Percentiles rank a stretch among this genome's conserved stretches.
Evolutionary conservation across 2,888 invertebrate genomes (phyloP).

Genomic region (Sarcophaga caerulescens): DNA sequence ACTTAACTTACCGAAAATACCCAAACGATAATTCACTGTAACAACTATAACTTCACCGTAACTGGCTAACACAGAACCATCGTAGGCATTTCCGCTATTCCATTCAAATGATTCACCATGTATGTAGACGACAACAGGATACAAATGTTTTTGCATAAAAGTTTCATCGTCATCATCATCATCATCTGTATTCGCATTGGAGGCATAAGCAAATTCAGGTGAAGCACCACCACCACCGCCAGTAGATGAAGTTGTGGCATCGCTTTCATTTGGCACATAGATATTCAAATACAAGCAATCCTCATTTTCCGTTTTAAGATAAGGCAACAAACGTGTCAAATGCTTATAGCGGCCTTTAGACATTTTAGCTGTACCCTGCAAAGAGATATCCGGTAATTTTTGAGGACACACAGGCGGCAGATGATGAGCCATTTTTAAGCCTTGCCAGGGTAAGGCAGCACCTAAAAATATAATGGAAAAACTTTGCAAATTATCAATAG

Average conservation of each 20-base stretch:
- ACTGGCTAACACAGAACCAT: slow-evolving; percentile 95
- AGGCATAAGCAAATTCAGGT: slow-evolving; percentile 29
- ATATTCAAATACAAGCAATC: slow-evolving; percentile 97
- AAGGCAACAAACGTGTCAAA: slow-evolving; percentile 87
- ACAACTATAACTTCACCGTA: slow-evolving; percentile 94
- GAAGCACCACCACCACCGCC: not conserved
- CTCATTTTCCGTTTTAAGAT: slow-evolving; percentile 87
- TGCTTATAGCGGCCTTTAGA: slow-evolving; percentile 87
- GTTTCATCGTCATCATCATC: slow-evolving; percentile 68
- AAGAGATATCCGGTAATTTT: slow-evolving; percentile 86
- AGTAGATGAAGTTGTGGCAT: slow-evolving; percentile 1
- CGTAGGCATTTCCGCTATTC: slow-evolving; percentile 98
- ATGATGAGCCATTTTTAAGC: slow-evolving; percentile 85
- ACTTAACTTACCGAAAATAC: slow-evolving; percentile 87
- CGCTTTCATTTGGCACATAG: slow-evolving; percentile 86
- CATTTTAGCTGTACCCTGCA: slow-evolving; percentile 82
- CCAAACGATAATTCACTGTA: slow-evolving; percentile 91
- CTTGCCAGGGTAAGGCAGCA: slow-evolving; percentile 91
- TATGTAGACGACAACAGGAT: slow-evolving; percentile 94
- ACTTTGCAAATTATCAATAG: slow-evolving; percentile 8
- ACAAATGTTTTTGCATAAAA: slow-evolving; percentile 83
- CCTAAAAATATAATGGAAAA: slow-evolving; percentile 79
- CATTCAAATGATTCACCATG: slow-evolving; percentile 98
- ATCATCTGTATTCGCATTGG: slow-evolving; percentile 9
- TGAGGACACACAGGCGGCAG: slow-evolving; percentile 94